Evolutionary conservation across 2,113 vertebrate genomes (phyloP), one percentile per base, ranked within the genome.

Genomic region (Edolisoma coerulescens): DNA sequence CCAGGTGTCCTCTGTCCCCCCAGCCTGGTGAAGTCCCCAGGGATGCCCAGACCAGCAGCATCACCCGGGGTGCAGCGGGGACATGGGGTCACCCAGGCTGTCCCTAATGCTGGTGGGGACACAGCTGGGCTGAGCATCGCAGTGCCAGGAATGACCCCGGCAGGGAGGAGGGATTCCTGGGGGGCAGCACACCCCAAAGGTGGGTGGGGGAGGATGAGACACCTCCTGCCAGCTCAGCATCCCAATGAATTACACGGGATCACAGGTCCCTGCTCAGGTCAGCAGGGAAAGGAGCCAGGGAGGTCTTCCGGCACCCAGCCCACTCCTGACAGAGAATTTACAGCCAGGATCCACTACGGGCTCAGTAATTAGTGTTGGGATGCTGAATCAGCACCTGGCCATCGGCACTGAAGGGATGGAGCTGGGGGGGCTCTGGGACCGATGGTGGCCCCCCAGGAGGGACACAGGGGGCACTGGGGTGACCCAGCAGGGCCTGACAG

Each of bases 381-480:
- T 61, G 91, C 94, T 96, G 94, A 95, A 91, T 92, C 84, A 95
- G 96, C 94, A 85, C 44, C 73, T 60, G 50, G 64, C 37, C 4
- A 41, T 33, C 1, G 0, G 47, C 57, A 82, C 53, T 1, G 0
- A 57, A 39, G 71, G 45, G 50, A 84, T 8, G 37, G 88, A 89
- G 61, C 49, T 68, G 47, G 35, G 13, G 20, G 22, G 27, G 6
- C 21, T 59, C 44, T 2, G 5, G 61, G 37, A 45, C 15, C 0
- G 0, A 18, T 13, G 28, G 61, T 6, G 2, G 7, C 7, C 22
- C 52, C 47, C 45, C 1, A 3, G 37, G 24, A 49, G 23, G 50
- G 45, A 35, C 10, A 26, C 8, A 6, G 50, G 23, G 27, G 18
- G 3, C 54, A 74, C 11, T 6, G 60, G 49, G 24, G 24, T n/a